Conservation (phyloP, 2,888 invertebrate species). For the Cephus spinipes region DNA sequence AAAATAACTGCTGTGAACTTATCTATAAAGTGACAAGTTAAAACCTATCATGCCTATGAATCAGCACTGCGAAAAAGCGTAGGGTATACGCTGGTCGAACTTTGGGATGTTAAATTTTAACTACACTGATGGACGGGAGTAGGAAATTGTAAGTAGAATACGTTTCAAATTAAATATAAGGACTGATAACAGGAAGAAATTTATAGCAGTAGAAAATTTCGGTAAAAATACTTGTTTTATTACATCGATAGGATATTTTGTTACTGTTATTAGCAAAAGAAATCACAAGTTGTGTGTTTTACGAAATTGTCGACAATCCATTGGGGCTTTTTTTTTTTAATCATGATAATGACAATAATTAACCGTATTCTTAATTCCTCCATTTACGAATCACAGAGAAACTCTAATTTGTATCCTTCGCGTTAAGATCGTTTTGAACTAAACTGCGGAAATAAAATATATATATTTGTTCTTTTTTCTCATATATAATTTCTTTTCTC, state of each 20-base stretch:
- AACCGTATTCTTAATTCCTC: slow-evolving; percentile 17
- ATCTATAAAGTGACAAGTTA: too few relatives aligned
- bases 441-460: slow-evolving; percentile 58
- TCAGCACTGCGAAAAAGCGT: too few relatives aligned
- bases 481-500: slow-evolving; percentile 26
- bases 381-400: slow-evolving; percentile 57
- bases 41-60: too few relatives aligned
- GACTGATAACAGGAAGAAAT: background rate
- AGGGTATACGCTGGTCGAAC: too few relatives aligned
- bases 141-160: background rate
- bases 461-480: slow-evolving; percentile 33
- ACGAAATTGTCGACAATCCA: slow-evolving; percentile 35
- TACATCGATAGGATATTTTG: slow-evolving; percentile 50
- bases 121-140: background rate
- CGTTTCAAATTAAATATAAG: background rate
- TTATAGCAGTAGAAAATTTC: slow-evolving; percentile 26
- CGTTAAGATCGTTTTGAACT: slow-evolving; percentile 49
- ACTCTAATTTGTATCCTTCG: slow-evolving; percentile 50
- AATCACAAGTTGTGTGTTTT: slow-evolving; percentile 45
- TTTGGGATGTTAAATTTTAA: background rate
- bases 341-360: slow-evolving; percentile 15
- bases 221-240: slow-evolving; percentile 54
- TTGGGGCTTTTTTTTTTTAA: slow-evolving; percentile 30
- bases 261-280: slow-evolving; percentile 51
- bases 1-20: too few relatives aligned